Evolutionary conservation across 2,888 invertebrate genomes (phyloP).

Genomic region (Sinohyriopsis cumingii): DNA sequence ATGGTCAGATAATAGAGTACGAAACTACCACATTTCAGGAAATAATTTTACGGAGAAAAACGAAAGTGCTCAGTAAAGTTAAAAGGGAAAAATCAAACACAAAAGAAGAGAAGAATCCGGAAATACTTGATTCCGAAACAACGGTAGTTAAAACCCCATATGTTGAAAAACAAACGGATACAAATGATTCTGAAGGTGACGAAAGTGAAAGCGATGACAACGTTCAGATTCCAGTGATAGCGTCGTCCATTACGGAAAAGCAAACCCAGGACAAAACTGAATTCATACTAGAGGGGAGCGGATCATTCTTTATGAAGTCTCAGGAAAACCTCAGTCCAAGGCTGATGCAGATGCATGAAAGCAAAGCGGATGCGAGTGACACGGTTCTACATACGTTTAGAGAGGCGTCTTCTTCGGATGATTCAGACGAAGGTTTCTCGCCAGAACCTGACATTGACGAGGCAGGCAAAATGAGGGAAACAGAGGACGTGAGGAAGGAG

Average conservation of each 20-base stretch:
- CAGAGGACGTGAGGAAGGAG: constrained; percentile 21
- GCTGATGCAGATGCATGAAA: not conserved
- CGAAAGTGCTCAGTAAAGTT: too few relatives aligned
- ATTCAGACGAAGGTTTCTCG: constrained; percentile 8
- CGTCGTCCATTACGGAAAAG: constrained; percentile 2
- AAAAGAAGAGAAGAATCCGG: too few relatives aligned
- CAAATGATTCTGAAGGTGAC: constrained; percentile 24
- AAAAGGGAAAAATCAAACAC: too few relatives aligned
- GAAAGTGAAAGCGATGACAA: constrained; percentile 7
- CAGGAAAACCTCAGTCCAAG: constrained; percentile 2
- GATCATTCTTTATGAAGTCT: too few relatives aligned
- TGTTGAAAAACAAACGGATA: constrained; percentile 25
- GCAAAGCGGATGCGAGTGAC: not conserved
- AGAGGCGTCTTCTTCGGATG: constrained; percentile 8
- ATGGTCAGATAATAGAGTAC: constrained; percentile 8
- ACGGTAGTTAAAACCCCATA: too few relatives aligned
- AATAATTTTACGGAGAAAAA: too few relatives aligned
- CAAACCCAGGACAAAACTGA: too few relatives aligned
- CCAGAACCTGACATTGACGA: constrained; percentile 1
- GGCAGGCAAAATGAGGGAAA: not conserved
- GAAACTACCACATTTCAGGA: constrained; percentile 6
- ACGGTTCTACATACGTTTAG: constrained; percentile 17
- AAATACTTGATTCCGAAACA: too few relatives aligned
- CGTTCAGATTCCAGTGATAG: not conserved
- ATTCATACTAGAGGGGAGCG: too few relatives aligned